These are phyloP conservation scores for Chromoteleia sp. DNA, from an alignment of 2,888 invertebrate species.

Conservation along the genomic window DNA sequence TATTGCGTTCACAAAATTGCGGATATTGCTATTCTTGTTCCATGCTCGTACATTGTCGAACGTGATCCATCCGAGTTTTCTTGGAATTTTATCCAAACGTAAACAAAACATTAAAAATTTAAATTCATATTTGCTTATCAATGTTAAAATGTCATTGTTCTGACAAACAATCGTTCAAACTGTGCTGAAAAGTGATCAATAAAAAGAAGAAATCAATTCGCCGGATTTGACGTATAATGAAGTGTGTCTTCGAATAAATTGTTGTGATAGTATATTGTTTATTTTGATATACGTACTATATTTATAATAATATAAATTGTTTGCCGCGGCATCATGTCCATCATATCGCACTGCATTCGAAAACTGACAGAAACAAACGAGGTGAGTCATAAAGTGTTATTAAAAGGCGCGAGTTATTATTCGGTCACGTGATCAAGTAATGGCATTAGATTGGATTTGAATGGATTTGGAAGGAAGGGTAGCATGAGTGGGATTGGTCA, in stretches of 20 bases:
- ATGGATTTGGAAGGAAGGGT: too few relatives aligned
- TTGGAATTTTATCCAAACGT: too few relatives aligned
- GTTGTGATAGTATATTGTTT: not conserved
- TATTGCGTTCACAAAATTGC: not conserved
- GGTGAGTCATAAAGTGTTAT: slow-evolving; percentile 13
- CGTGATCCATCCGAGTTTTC: too few relatives aligned
- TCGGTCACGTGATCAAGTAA: not conserved
- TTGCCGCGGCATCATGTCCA: slow-evolving; percentile 18
- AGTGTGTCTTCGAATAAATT: not conserved
- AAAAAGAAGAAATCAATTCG: not conserved
- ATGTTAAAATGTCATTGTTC: not conserved
- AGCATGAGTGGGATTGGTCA: too few relatives aligned
- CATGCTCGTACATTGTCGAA: not conserved
- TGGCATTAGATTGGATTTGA: not conserved
- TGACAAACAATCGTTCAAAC: not conserved
- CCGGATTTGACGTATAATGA: not conserved
- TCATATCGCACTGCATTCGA: slow-evolving; percentile 21
- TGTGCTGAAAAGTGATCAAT: not conserved
- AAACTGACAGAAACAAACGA: slow-evolving; percentile 24
- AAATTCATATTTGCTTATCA: too few relatives aligned
- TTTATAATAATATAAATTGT: not conserved
- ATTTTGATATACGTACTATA: not conserved
- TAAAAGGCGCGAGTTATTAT: not conserved
- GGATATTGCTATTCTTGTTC: not conserved
- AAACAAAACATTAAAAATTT: too few relatives aligned